These are phyloP conservation scores for Embiotoca jacksoni DNA, from an alignment of 2,113 vertebrate genomes.

Conservation along the genomic window DNA sequence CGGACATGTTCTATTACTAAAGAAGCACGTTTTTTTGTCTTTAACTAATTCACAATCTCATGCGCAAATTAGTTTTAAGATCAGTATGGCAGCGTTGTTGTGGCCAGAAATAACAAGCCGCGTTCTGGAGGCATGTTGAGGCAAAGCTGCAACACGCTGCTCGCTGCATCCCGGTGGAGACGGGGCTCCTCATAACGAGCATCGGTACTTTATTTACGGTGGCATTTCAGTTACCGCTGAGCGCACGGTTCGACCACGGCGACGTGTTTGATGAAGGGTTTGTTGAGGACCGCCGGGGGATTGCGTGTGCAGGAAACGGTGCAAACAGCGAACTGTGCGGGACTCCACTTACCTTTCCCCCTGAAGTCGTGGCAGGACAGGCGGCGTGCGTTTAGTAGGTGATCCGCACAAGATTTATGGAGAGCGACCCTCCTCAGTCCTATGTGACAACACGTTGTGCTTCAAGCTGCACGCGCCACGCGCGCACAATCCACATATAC, in stretches of 20 bases:
- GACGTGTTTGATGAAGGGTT: neutral
- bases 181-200: neutral
- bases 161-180: neutral
- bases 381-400: neutral
- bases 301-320: neutral
- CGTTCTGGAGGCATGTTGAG: neutral
- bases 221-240: no score
- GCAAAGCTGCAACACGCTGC: neutral
- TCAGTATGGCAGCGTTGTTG: no score
- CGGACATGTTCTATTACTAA: neutral
- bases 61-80: no score
- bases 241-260: neutral
- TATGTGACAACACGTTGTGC: neutral
- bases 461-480: neutral
- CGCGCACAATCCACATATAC: no score
- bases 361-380: slow-evolving; percentile 27
- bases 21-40: neutral
- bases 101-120: neutral
- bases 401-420: neutral
- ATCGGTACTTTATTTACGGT: neutral
- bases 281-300: neutral
- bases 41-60: neutral
- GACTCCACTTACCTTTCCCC: slow-evolving; percentile 46
- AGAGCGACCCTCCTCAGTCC: neutral
- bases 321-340: neutral